Base-by-base conservation (phyloP, 2,797 vertebrate genomes). In the Sphenopsis melanotis region DNA sequence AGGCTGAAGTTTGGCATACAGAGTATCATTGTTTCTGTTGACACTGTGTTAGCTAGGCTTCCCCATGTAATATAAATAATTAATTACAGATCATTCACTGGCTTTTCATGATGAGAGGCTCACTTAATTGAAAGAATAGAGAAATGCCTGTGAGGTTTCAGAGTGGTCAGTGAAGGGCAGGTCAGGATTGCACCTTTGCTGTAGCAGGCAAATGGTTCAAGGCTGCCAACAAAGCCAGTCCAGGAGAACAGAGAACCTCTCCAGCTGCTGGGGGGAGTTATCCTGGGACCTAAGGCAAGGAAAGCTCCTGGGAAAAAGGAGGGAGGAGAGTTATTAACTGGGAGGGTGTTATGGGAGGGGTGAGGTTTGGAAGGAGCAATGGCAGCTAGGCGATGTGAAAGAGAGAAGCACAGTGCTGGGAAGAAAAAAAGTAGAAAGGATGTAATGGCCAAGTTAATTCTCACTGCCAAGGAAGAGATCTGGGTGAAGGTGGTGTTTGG, bases 11-110 rank as follows among this genome's bases (percentile, higher is more conserved):
- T 65, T 90, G 85, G 68, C 83, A 26, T 30, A 20, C 12, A 70
- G 79, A 41, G n/a, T 69, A 55, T 93, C 87, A 83, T 44, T 95
- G 91, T 94, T 94, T 68, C 77, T 78, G 59, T 37, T 90, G 84
- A 63, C 84, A 59, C 76, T 59, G 41, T 47, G 42, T 86, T 86
- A 93, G 75, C 70, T 52, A 12, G 85, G 83, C 53, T 96, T 93
- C 74, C 53, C 79, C 70, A 26, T 84, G 22, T 76, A 69, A 86
- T 82, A 80, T 68, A 68, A 53, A 69, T 88, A 90, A 92, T 94
- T 90, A 96, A 94, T 95, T 92, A 70, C 85, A 91, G 52, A 79
- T 64, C 34, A 57, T 82, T 88, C 68, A 24, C 69, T 91, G 63
- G 22, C 47, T 61, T 72, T 66, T 93, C 37, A 9, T 32, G 37